These are phyloP conservation scores for Sphyrna mokarran DNA, from an alignment of 2,113 vertebrate genomes.

Conservation along the genomic window DNA sequence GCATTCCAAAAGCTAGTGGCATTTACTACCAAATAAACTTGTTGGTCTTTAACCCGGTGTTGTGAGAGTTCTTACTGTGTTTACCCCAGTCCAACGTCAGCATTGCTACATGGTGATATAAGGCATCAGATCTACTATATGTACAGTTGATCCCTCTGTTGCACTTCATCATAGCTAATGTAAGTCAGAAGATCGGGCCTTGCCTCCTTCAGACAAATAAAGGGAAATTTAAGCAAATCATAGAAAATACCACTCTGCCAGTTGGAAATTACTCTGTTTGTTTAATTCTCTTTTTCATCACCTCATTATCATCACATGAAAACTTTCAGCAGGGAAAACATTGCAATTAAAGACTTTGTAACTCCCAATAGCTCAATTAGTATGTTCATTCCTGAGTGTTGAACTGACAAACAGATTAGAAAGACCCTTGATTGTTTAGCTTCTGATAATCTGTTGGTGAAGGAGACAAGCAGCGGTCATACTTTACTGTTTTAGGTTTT, in stretches of 20 bases:
- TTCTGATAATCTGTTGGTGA: too few relatives aligned
- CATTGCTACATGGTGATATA: background rate
- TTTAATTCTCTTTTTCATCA: background rate
- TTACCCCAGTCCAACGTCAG: too few relatives aligned
- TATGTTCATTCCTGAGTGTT: background rate
- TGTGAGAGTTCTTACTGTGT: too few relatives aligned
- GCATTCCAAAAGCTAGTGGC: too few relatives aligned
- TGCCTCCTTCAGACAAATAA: background rate
- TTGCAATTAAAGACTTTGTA: background rate
- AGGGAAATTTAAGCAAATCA: background rate
- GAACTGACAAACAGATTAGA: background rate
- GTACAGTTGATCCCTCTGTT: background rate
- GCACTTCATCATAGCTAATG: background rate
- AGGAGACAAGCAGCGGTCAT: background rate
- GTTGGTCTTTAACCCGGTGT: too few relatives aligned
- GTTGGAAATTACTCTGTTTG: background rate
- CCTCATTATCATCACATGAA: background rate
- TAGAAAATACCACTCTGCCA: background rate
- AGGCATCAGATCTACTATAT: background rate
- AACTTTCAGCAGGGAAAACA: background rate
- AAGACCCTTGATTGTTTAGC: background rate
- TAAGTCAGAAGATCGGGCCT: background rate
- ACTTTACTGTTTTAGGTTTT: background rate
- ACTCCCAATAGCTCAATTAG: background rate
- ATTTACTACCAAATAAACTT: too few relatives aligned